Base-by-base conservation (phyloP, 2,797 vertebrate species). In the Eremophila alpestris region DNA sequence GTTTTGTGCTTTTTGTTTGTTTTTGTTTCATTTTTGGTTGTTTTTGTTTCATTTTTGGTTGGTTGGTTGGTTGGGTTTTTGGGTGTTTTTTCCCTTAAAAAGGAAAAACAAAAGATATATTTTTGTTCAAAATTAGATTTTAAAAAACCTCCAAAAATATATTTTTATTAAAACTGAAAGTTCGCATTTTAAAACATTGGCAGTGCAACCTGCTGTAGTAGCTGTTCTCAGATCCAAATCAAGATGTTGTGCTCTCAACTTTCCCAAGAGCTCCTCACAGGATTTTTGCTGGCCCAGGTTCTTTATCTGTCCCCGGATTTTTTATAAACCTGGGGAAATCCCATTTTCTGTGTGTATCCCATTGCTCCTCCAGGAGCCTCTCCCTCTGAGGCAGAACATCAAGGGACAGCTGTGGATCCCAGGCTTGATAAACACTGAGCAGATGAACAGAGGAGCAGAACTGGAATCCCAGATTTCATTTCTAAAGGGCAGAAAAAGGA, bases 51-150 rank as follows among this genome's bases (percentile, higher is more conserved):
- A 36, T 36, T 36, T 36, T 36, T 36, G 36, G 8, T 36, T 36
- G 36, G n/a, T n/a, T n/a, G n/a, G n/a, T n/a, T n/a, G n/a, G n/a
- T n/a, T n/a, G n/a, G 36, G 36, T 36, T 36, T 36, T 36, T 36
- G 36, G 36, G 36, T 36, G n/a, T 36, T 46, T 36, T 26, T 13
- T 6, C 4, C 11, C 24, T 58, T 38, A 58, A 21, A 51, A 51
- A 41, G 4, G 8, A 22, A 34, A 40, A 60, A 1, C 7, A 46
- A 76, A 14, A 52, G 0, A 55, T 11, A 9, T 1, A 15, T 23
- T 52, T 63, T 29, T 52, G 10, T 29, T 45, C 23, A 45, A 52
- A 45, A 6, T 34, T 15, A 4, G 3, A 20, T 59, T 51, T 64
- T n/a, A 19, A 74, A 67, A 43, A 41, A 41, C 8, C 13, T 11